Conservation (phyloP, 2,113 vertebrate genomes). For the Podiceps cristatus region DNA sequence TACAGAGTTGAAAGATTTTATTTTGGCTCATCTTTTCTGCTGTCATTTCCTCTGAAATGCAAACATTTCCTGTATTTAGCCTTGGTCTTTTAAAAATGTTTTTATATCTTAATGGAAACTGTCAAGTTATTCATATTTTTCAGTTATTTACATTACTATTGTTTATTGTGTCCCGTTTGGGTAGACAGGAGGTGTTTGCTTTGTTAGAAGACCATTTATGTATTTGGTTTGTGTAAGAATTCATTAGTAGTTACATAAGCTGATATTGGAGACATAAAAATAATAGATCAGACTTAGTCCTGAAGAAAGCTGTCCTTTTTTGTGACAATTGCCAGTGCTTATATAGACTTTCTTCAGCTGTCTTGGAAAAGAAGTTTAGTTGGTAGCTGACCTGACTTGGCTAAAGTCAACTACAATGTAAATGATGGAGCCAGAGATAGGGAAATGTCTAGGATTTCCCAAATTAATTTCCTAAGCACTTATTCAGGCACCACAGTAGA, state of each 20-base stretch:
- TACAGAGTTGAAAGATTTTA: not conserved
- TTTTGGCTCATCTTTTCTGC: slow-evolving; percentile 31
- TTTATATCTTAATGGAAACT: slow-evolving; percentile 27
- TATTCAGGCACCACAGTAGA: not conserved
- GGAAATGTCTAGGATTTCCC: not conserved
- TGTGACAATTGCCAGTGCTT: not conserved
- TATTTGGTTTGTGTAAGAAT: slow-evolving; percentile 20
- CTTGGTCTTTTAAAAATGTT: not conserved
- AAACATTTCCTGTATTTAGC: slow-evolving; percentile 56
- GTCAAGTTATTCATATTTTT: slow-evolving; percentile 15
- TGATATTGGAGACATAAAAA: not conserved
- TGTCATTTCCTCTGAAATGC: slow-evolving; percentile 53
- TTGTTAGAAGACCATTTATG: not conserved
- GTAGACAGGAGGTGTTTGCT: slow-evolving; percentile 2
- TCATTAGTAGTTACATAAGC: not conserved
- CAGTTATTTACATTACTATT: slow-evolving; percentile 42
- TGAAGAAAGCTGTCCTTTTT: not conserved
- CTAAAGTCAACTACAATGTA: not conserved
- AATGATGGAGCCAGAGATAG: not conserved
- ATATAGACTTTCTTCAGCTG: not conserved
- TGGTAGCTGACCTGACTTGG: not conserved
- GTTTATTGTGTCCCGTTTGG: slow-evolving; percentile 39
- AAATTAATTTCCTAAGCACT: not conserved
- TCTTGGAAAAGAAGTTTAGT: not conserved
- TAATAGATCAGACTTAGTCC: not conserved